Evolutionary conservation across 1,140 invertebrate genomes (phyloP).

Genomic region (Psilanteris sp.): DNA sequence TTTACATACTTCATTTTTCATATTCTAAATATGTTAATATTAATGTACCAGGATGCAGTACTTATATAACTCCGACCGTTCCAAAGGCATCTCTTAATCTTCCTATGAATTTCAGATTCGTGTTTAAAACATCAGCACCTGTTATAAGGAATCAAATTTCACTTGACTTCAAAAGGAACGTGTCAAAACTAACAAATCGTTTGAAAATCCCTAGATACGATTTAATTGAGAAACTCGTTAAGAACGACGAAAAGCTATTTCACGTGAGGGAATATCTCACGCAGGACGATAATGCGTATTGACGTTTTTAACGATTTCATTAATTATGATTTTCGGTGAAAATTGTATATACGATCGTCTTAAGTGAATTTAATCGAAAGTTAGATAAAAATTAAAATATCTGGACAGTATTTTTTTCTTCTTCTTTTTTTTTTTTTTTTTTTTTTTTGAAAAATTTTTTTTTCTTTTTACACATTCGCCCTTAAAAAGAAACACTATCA

Average conservation of each 20-base stretch:
- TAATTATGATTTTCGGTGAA: background rate
- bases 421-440: too few relatives aligned
- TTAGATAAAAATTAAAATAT: too few relatives aligned
- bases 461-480: too few relatives aligned
- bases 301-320: constrained; percentile 8
- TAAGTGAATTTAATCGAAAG: too few relatives aligned
- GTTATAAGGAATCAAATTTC: constrained; percentile 26
- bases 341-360: too few relatives aligned
- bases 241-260: constrained; percentile 9
- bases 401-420: too few relatives aligned
- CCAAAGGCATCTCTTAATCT: constrained; percentile 26
- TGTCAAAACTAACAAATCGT: constrained; percentile 43
- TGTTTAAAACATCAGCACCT: constrained; percentile 13
- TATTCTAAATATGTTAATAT: too few relatives aligned
- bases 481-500: too few relatives aligned
- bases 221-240: constrained; percentile 35
- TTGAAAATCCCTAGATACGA: constrained; percentile 15
- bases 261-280: background rate
- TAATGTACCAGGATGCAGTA: too few relatives aligned
- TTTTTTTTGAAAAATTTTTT: too few relatives aligned
- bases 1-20: too few relatives aligned
- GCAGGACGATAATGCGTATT: constrained; percentile 3
- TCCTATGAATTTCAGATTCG: constrained; percentile 24
- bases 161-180: constrained; percentile 1
- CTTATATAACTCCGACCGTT: constrained; percentile 9